phyloP scores from a whole-genome alignment of 1,140 invertebrate genomes.

The Marisa cornuarietis region DNA sequence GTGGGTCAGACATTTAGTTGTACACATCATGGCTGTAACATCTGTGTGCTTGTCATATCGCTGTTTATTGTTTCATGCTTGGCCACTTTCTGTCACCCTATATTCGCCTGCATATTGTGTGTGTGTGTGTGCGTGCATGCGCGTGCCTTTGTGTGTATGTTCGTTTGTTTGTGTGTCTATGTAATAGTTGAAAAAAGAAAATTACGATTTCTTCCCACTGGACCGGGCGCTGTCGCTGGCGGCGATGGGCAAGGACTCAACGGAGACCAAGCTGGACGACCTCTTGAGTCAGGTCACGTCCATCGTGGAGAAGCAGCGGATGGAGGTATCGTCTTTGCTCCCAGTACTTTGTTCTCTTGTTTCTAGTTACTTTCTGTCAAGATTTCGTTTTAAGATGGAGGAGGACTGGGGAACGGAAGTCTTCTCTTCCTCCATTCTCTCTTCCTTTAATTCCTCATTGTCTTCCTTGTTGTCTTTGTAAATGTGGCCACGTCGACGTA shows the following conservation, averaged over 20 bases:
- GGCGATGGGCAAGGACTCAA: conserved; percentile 62
- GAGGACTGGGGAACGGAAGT: no score
- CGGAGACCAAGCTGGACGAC: conserved; percentile 62
- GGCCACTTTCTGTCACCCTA: neutral
- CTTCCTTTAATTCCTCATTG: no score
- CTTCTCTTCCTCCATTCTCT: no score
- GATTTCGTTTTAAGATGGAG: no score
- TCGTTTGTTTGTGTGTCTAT: conserved; percentile 8
- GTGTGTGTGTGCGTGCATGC: neutral
- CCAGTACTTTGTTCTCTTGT: no score
- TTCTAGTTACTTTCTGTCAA: no score
- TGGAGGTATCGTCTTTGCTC: conserved; percentile 47
- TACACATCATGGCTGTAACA: no score
- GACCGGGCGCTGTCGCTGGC: conserved; percentile 63
- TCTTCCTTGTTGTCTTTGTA: no score
- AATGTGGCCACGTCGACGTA: no score
- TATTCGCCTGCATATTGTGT: neutral
- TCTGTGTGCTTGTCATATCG: no score
- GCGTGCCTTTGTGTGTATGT: no score
- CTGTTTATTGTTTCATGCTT: neutral
- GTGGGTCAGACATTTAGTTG: no score
- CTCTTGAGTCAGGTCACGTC: conserved; percentile 60
- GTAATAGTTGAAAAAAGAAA: conserved; percentile 59
- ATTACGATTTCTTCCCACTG: conserved; percentile 66
- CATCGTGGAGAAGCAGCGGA: conserved; percentile 61